Evolutionary conservation across 2,888 invertebrate genomes (phyloP).

Genomic region (Cylindroiulus punctatus): DNA sequence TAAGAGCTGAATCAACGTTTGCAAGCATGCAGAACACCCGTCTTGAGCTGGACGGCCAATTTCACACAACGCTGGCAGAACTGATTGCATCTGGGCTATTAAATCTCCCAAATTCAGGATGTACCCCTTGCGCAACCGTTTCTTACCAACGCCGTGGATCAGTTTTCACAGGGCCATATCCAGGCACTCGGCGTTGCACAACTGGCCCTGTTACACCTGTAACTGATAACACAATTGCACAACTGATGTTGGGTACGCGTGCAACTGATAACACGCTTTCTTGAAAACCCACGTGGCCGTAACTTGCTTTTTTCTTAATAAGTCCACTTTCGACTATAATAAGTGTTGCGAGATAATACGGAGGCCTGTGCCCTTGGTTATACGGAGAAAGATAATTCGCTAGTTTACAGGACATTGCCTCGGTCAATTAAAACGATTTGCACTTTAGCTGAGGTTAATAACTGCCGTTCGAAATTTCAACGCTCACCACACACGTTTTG

Average conservation of each 20-base stretch:
- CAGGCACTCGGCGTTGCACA: neutral
- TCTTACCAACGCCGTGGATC: neutral
- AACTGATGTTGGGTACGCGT: neutral
- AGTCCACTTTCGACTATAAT: neutral
- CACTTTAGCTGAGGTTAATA: neutral
- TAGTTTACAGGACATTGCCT: neutral
- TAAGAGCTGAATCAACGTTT: neutral
- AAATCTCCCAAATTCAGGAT: conserved; percentile 10
- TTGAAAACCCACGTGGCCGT: neutral
- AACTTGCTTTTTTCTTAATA: neutral
- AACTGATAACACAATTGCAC: neutral
- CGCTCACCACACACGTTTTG: too few relatives aligned
- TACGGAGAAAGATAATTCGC: neutral
- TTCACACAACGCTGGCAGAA: conserved; percentile 19
- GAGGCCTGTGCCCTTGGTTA: conserved; percentile 22
- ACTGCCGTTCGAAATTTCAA: neutral
- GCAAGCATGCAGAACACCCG: neutral
- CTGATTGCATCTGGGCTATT: conserved; percentile 22
- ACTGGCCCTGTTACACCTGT: neutral
- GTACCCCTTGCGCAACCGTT: conserved; percentile 8
- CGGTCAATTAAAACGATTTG: conserved; percentile 16
- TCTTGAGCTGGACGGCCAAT: conserved; percentile 3
- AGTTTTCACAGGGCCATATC: neutral
- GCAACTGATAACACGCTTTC: neutral
- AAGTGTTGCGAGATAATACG: neutral